These are phyloP conservation scores for Cheilosia grossa DNA, from an alignment of 2,888 invertebrate genomes.

Conservation along the genomic window DNA sequence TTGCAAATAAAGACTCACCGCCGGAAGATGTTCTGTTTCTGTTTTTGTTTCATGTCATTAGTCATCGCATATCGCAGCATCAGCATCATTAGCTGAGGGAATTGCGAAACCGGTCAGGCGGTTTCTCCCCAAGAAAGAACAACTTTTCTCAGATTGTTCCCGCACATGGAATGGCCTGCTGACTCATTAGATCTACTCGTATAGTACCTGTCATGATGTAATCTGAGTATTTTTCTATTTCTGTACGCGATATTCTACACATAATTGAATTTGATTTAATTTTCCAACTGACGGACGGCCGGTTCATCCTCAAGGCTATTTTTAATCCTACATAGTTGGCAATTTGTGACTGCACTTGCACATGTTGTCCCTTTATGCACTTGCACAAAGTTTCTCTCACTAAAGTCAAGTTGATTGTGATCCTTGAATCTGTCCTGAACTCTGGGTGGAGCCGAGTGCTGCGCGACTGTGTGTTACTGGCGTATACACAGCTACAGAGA, in stretches of 20 bases:
- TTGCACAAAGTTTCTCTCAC: not conserved
- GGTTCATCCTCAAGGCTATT: constrained; percentile 1
- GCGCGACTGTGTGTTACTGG: constrained; percentile 6
- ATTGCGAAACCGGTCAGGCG: constrained; percentile 28
- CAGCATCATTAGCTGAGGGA: not conserved
- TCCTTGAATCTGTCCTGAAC: constrained; percentile 59
- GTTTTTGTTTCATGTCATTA: constrained; percentile 4
- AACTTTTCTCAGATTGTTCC: constrained; percentile 12
- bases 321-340: not conserved
- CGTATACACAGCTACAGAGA: constrained; percentile 9
- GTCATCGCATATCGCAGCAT: constrained; percentile 27
- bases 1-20: constrained; percentile 6
- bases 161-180: constrained; percentile 43
- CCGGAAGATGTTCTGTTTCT: constrained; percentile 9
- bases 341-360: not conserved
- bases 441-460: constrained; percentile 10
- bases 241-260: not conserved
- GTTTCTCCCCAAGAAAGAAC: constrained; percentile 20
- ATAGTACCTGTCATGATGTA: constrained; percentile 28
- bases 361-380: not conserved
- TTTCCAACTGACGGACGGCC: not conserved
- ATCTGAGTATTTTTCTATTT: constrained; percentile 25
- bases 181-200: constrained; percentile 44
- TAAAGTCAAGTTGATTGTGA: constrained; percentile 34
- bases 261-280: constrained; percentile 6